Conservation (phyloP, 2,797 vertebrate genomes). For the Avahi laniger region DNA sequence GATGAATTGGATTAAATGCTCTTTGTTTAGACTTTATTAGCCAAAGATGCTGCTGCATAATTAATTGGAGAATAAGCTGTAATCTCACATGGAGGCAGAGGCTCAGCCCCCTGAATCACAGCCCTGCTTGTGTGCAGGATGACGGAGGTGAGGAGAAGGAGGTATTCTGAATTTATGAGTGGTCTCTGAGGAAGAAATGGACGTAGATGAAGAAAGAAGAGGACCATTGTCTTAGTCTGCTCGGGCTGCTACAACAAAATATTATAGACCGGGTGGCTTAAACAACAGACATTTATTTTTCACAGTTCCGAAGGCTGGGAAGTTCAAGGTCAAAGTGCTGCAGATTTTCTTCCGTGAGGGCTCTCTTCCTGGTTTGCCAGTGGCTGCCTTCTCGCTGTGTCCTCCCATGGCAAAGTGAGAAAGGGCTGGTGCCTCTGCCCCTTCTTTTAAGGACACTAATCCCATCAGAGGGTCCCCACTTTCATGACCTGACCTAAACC, state of each 20-base stretch:
- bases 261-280: neutral
- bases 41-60: conserved; percentile 84
- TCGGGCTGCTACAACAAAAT: neutral
- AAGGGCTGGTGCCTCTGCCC: neutral
- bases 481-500: neutral
- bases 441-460: neutral
- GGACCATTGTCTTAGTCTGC: neutral
- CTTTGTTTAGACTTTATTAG: conserved; percentile 88
- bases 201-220: conserved; percentile 63
- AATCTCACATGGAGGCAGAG: conserved; percentile 81
- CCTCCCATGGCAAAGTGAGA: neutral
- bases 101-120: conserved; percentile 73
- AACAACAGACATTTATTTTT: neutral
- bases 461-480: neutral
- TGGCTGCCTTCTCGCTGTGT: neutral
- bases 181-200: conserved; percentile 73
- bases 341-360: neutral
- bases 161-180: conserved; percentile 65
- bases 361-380: neutral
- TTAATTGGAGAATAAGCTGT: conserved; percentile 84
- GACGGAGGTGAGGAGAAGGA: neutral
- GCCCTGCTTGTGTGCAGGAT: conserved; percentile 69
- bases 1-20: conserved; percentile 85
- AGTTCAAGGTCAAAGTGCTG: neutral
- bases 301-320: neutral